Conservation (phyloP, 2,113 vertebrate species). For the Arothron firmamentum region DNA sequence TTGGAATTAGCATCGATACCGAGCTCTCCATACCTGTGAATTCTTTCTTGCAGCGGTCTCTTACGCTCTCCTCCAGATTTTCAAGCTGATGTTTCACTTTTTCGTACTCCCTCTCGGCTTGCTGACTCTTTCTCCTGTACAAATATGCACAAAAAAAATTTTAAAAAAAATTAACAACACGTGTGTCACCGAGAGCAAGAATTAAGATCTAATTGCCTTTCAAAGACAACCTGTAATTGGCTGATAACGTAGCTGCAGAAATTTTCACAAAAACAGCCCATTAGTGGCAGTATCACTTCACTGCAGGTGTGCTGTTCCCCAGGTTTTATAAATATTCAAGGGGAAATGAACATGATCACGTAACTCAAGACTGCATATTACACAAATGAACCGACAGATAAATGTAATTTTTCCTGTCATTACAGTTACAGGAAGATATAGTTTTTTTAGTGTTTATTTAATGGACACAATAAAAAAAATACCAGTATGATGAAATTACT, state of each 20-base stretch:
- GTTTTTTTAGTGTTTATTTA: no score
- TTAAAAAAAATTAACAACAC: not conserved
- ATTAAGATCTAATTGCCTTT: conserved; percentile 7
- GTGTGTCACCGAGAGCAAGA: not conserved
- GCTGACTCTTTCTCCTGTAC: conserved; percentile 91
- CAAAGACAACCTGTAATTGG: not conserved
- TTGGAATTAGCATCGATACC: conserved; percentile 7
- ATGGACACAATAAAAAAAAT: no score
- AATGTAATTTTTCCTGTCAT: not conserved
- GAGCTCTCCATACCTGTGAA: conserved; percentile 83
- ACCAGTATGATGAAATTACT: no score
- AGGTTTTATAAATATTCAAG: conserved; percentile 15
- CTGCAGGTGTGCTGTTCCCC: not conserved
- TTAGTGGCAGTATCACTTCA: not conserved
- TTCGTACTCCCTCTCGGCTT: conserved; percentile 95
- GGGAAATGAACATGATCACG: not conserved
- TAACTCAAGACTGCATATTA: not conserved
- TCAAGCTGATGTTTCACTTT: conserved; percentile 96
- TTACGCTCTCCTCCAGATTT: conserved; percentile 93
- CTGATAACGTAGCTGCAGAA: not conserved
- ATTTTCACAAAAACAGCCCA: conserved; percentile 4
- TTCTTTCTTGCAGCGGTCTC: conserved; percentile 97
- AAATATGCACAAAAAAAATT: conserved; percentile 5
- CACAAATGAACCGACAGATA: not conserved
- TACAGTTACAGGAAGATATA: not conserved